These are phyloP conservation scores for Heterotis niloticus DNA, from an alignment of 2,113 vertebrate species.

Conservation along the genomic window DNA sequence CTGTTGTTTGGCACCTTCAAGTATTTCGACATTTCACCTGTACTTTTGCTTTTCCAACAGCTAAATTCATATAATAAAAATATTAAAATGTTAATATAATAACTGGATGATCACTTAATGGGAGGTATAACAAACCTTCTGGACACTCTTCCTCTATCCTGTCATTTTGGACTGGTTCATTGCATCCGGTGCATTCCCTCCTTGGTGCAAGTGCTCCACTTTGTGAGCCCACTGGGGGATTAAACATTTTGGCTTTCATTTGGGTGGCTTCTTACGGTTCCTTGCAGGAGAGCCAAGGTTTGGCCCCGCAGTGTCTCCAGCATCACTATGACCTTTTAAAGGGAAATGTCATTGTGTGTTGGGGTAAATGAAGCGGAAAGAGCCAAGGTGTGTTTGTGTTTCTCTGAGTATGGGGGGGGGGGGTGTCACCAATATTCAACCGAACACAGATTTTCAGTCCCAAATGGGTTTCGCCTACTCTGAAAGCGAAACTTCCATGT, in stretches of 20 bases:
- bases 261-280: neutral
- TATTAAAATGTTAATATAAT: neutral
- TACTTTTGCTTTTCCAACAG: too few species aligned
- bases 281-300: neutral
- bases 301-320: neutral
- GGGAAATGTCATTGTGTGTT: slow-evolving; percentile 49
- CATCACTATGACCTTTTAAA: slow-evolving; percentile 53
- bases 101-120: neutral
- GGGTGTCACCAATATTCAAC: neutral
- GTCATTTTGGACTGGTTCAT: neutral
- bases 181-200: too few species aligned
- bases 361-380: slow-evolving; percentile 23
- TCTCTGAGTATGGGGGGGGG: neutral
- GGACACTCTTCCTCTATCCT: neutral
- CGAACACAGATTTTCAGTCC: neutral
- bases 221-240: neutral
- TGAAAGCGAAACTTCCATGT: neutral
- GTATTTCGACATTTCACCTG: neutral
- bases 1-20: neutral
- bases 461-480: neutral
- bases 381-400: slow-evolving; percentile 25
- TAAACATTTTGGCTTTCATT: neutral
- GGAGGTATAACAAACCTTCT: too few species aligned
- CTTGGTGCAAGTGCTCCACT: neutral
- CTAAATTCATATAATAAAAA: neutral